Evolutionary conservation across 2,113 vertebrate species (phyloP).

Genomic region (Spilogale gracilis): DNA sequence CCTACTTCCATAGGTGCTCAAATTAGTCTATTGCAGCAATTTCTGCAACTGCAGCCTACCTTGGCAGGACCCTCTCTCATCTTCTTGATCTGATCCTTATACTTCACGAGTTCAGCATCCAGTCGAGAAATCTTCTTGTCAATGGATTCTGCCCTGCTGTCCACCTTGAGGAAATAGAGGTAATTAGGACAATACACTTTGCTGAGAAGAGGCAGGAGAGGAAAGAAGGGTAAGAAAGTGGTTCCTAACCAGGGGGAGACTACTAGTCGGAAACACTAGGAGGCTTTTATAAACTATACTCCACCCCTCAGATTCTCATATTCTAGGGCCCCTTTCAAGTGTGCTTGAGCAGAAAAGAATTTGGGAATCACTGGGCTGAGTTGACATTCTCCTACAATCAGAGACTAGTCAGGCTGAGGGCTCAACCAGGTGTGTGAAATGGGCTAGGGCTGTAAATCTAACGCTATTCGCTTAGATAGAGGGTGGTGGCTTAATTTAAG

Average conservation of each 20-base stretch:
- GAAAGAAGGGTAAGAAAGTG: background rate
- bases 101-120: constrained; percentile 96
- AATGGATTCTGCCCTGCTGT: constrained; percentile 95
- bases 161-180: constrained; percentile 89
- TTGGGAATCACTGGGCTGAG: background rate
- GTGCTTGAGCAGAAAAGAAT: background rate
- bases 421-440: background rate
- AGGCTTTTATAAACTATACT: constrained; percentile 11
- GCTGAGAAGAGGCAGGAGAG: background rate
- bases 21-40: constrained; percentile 57
- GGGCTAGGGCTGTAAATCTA: background rate
- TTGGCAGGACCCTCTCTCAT: constrained; percentile 99
- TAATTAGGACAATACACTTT: constrained; percentile 54
- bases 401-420: background rate
- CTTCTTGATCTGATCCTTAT: constrained; percentile 99
- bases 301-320: background rate
- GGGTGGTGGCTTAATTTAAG: background rate
- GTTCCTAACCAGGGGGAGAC: background rate
- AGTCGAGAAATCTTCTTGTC: constrained; percentile 98
- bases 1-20: background rate
- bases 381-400: background rate
- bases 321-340: background rate
- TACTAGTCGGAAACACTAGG: background rate
- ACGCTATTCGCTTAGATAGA: background rate
- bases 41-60: constrained; percentile 63